Evolutionary conservation across 64 coral and sea anemone genomes (phyloP).

Genomic region (Montipora efflorescens): DNA sequence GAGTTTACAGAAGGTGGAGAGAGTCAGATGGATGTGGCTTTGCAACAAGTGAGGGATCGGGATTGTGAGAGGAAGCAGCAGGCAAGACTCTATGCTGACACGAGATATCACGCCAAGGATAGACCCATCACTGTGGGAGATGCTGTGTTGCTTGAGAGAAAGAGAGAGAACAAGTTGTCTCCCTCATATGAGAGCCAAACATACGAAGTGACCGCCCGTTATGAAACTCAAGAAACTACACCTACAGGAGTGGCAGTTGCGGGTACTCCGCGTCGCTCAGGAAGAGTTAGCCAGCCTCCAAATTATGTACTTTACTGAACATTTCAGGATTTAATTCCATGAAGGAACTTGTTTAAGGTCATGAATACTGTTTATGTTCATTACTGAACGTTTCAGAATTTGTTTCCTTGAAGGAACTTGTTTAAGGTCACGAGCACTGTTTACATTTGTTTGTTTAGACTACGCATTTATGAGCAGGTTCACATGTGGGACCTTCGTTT

Average conservation of each 20-base stretch:
- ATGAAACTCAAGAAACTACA: too few relatives aligned
- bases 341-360: too few relatives aligned
- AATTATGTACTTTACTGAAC: neutral
- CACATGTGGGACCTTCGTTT: too few relatives aligned
- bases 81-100: slow-evolving; percentile 29
- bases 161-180: slow-evolving; percentile 51
- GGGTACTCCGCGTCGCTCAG: neutral
- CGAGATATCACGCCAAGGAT: slow-evolving; percentile 6
- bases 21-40: neutral
- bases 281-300: neutral
- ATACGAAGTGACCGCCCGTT: too few relatives aligned
- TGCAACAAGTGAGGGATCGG: slow-evolving; percentile 10
- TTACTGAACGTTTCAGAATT: too few relatives aligned
- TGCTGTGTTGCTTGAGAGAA: slow-evolving; percentile 48
- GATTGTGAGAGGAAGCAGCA: slow-evolving; percentile 18
- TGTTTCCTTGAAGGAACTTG: too few relatives aligned
- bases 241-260: neutral
- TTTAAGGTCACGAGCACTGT: too few relatives aligned
- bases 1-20: too few relatives aligned
- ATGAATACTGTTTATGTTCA: too few relatives aligned
- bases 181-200: slow-evolving; percentile 3
- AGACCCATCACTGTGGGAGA: slow-evolving; percentile 16
- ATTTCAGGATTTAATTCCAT: neutral
- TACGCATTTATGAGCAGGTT: too few relatives aligned
- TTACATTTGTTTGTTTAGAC: too few relatives aligned